These are phyloP conservation scores for Campodea augens DNA, from an alignment of 1,140 invertebrate species.

Conservation along the genomic window DNA sequence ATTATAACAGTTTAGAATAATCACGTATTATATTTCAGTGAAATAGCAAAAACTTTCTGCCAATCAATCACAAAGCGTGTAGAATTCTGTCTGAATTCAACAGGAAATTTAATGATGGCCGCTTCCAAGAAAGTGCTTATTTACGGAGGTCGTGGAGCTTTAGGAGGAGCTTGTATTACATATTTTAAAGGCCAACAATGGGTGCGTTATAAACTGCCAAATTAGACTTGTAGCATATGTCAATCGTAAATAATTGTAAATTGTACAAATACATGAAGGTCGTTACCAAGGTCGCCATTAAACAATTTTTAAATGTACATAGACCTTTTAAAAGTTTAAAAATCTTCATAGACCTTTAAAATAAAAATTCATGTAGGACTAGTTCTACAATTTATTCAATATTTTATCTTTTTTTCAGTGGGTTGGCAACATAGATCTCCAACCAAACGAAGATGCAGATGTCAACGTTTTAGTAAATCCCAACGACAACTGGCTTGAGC, in stretches of 20 bases:
- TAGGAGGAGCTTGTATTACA: conserved; percentile 66
- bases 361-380: too few relatives aligned
- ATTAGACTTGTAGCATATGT: conserved; percentile 1
- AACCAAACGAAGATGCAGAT: conserved; percentile 73
- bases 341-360: not conserved
- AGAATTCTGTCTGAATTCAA: too few relatives aligned
- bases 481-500: conserved; percentile 51
- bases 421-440: conserved; percentile 85
- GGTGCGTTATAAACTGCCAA: conserved; percentile 31
- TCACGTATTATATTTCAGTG: too few relatives aligned
- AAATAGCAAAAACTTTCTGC: too few relatives aligned
- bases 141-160: conserved; percentile 85
- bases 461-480: conserved; percentile 67
- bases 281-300: too few relatives aligned
- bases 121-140: conserved; percentile 50
- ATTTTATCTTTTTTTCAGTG: conserved; percentile 38
- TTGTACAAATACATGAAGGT: too few relatives aligned
- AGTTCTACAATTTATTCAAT: conserved; percentile 7
- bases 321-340: not conserved
- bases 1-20: too few relatives aligned
- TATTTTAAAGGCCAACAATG: conserved; percentile 79
- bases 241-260: too few relatives aligned
- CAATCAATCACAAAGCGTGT: too few relatives aligned
- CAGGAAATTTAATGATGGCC: conserved; percentile 9
- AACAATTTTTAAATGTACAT: too few relatives aligned